These are phyloP conservation scores for Acinonyx jubatus DNA, from an alignment of 2,113 vertebrate genomes.

Conservation along the genomic window DNA sequence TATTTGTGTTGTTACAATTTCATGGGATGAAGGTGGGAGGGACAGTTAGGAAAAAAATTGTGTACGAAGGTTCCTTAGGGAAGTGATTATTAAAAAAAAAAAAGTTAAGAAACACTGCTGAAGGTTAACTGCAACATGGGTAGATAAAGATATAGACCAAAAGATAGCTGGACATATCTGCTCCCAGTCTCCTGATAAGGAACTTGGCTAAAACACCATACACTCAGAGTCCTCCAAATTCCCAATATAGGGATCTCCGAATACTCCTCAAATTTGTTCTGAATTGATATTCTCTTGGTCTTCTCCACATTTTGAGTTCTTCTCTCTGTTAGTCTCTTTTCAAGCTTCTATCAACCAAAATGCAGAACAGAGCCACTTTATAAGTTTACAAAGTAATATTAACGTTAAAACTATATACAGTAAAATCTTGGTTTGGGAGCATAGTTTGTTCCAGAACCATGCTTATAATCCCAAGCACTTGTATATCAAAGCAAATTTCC, in stretches of 20 bases:
- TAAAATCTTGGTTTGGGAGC: no score
- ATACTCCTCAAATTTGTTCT: neutral
- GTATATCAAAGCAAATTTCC: no score
- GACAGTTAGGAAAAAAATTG: neutral
- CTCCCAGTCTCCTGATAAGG: neutral
- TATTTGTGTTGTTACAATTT: neutral
- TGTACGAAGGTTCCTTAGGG: neutral
- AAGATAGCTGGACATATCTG: neutral
- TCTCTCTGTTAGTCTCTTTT: neutral
- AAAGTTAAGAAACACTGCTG: neutral
- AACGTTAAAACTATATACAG: neutral
- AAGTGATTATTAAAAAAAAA: neutral
- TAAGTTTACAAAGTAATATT: neutral
- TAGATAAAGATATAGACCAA: neutral
- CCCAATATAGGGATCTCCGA: neutral
- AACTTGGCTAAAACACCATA: neutral
- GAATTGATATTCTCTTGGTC: neutral
- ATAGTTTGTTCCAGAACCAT: no score
- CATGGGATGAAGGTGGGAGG: neutral
- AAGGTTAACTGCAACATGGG: neutral
- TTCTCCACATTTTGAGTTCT: neutral
- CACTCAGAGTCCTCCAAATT: neutral
- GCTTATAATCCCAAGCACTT: no score
- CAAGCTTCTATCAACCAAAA: neutral
- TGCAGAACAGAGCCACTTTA: neutral